Evolutionary conservation across 2,113 vertebrate genomes (phyloP), one percentile per base, ranked within the genome.

Genomic region (Sinocyclocheilus grahami): DNA sequence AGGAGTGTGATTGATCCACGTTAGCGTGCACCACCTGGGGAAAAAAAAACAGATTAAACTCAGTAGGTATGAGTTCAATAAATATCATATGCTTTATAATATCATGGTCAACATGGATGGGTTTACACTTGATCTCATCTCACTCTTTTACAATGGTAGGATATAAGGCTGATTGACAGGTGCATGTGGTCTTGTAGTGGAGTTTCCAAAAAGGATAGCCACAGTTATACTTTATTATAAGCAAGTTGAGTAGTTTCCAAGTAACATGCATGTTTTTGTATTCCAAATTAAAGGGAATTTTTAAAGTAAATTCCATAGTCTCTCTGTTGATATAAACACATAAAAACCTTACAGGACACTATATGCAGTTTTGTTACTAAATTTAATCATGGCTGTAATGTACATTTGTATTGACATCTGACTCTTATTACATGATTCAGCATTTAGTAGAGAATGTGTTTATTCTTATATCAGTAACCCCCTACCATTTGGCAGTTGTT

Each of bases 21-120:
- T 90, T 90, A 90, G 84, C 63, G 87, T 22, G 82, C 90, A 89
- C 89, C 89, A 93, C 92, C 94, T 95, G 89, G 30, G 30, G 2
- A 33, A 8, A 88, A 89, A 33, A 18, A 87, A 37, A 86, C 78
- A 80, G 20, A 24, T 13, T 24, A 46, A 62, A 62, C 33, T 3
- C 1, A 5, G 33, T 48, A 55, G 22, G 51, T 65, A 12, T 72
- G 7, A 69, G 81, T 81, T 71, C 58, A 67, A 60, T 27, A 81
- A 71, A 9, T 3, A 55, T 22, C 20, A 80, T 8, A n/a, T 37
- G 48, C 27, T 33, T 33, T 24, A 33, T 48, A 27, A 39, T 39
- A 22, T 69, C 30, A 85, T 27, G 48, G 46, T 22, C 16, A 67
- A 22, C 24, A 16, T 78, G 22, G 2, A 58, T 42, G 53, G 13